Base-by-base conservation (phyloP, 2,888 invertebrate genomes). In the Gonocerus acuteangulatus region DNA sequence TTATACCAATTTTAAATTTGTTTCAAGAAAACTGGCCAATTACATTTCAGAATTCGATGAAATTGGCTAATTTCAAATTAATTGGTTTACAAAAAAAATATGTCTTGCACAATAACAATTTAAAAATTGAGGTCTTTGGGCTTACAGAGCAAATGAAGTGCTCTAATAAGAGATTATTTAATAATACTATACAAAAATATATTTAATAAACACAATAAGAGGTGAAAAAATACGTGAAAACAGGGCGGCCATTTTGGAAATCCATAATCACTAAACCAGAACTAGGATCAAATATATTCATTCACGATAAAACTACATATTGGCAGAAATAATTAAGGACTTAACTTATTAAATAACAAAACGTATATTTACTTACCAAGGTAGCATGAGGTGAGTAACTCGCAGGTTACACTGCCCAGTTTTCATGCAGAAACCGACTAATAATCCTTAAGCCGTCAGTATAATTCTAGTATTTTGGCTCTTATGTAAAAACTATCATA, bases 241-340 rank as follows among this genome's bases (percentile, higher is more conserved):
- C 19, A 47, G 16, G 36, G 48, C 34, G 27, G 59, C 59, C 59
- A 59, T 59, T 59, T 59, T 59, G 59, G 36, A 59, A 59, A 59
- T 59, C 59, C 48, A 59, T 59, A 59, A 48, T 59, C 48, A 58
- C 47, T 22, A 27, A 36, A 45, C 19, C 32, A 11, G 2, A 47
- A 47, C 57, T 3, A 21, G n/a, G 21, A 3, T 32, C 21, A 27
- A 1, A 57, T 7, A 11, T 11, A 21, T 34, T 13, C 16, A 57
- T 45, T 19, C 19, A 15, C 4, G 1, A 42, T 23, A 9, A 22
- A 42, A 22, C 42, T n/a, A n/a, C n/a, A n/a, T n/a, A n/a, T n/a
- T n/a, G n/a, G n/a, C n/a, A 23, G n/a, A 44, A 56, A 57, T 42
- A 42, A 16, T 16, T 44, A 57, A 45, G 18, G 18, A 45, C 45